phyloP scores from a whole-genome alignment of 2,888 invertebrate species.

The Arctia plantaginis region DNA sequence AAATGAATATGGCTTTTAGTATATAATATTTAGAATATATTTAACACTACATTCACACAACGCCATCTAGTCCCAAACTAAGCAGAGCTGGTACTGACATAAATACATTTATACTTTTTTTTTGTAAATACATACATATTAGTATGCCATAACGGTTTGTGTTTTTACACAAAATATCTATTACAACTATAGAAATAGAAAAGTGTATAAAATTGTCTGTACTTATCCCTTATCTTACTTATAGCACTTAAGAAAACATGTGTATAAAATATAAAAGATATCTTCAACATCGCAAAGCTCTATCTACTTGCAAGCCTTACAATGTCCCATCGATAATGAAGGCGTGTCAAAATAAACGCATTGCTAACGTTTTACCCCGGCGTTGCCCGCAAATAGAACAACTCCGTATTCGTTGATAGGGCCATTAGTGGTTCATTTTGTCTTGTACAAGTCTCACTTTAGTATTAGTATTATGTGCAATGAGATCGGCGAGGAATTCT shows the following conservation, averaged over 20 bases:
- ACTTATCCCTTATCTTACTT: no score
- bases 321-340: slow-evolving; percentile 44
- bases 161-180: no score
- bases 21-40: no score
- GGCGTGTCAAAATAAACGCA: slow-evolving; percentile 49
- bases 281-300: slow-evolving; percentile 13
- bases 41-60: no score
- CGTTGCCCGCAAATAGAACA: slow-evolving; percentile 50
- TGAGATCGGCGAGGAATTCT: slow-evolving; percentile 23
- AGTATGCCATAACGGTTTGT: no score
- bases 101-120: no score
- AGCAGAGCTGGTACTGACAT: no score
- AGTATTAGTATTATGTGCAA: slow-evolving; percentile 30
- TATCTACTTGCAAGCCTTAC: background rate
- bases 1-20: no score
- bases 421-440: slow-evolving; percentile 45
- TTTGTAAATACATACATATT: no score
- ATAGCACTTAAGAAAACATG: background rate
- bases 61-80: no score
- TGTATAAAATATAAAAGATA: slow-evolving; percentile 10
- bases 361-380: slow-evolving; percentile 30
- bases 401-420: slow-evolving; percentile 42
- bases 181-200: no score
- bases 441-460: slow-evolving; percentile 24
- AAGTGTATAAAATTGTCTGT: no score